Percentiles rank a stretch among this genome's conserved stretches.
Conservation (phyloP, 2,797 vertebrate species). For the Hyperoplus lanceolatus region DNA sequence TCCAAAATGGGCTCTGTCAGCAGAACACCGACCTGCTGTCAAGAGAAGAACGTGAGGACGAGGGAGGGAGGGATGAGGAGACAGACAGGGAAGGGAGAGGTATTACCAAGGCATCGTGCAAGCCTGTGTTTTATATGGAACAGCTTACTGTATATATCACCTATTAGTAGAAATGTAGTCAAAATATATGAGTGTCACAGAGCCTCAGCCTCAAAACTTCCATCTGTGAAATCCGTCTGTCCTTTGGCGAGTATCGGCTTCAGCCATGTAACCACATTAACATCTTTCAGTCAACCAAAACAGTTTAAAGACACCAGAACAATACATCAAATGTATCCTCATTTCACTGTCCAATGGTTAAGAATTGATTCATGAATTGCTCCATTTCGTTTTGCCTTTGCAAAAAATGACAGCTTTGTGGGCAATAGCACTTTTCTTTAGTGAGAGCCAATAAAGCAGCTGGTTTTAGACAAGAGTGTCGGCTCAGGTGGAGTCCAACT, state of each 20-base stretch:
- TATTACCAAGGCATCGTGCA: constrained; percentile 40
- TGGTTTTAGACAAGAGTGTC: constrained; percentile 25
- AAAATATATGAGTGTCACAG: constrained; percentile 43
- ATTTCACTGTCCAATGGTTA: constrained; percentile 10
- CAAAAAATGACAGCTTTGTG: constrained; percentile 50
- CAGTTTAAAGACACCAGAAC: constrained; percentile 12
- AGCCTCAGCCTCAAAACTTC: constrained; percentile 2
- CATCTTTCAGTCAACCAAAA: constrained; percentile 1
- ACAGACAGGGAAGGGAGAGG: constrained; percentile 32
- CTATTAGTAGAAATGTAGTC: constrained; percentile 43
- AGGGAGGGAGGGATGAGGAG: constrained; percentile 45
- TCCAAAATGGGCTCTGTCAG: constrained; percentile 70
- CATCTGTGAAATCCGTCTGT: constrained; percentile 11
- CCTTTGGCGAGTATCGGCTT: constrained; percentile 7
- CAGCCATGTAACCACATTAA: not conserved
- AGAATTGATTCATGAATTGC: constrained; percentile 31
- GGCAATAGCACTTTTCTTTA: constrained; percentile 30
- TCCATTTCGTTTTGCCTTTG: constrained; percentile 44
- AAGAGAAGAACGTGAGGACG: constrained; percentile 54
- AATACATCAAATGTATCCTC: constrained; percentile 10
- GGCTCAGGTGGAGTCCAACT: constrained; percentile 36
- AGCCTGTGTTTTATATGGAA: constrained; percentile 59
- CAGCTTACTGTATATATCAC: constrained; percentile 50
- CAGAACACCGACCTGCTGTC: constrained; percentile 72
- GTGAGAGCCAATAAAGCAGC: constrained; percentile 39